Evolutionary conservation across 2,113 vertebrate genomes (phyloP).

Genomic region (Setophaga kirtlandii): DNA sequence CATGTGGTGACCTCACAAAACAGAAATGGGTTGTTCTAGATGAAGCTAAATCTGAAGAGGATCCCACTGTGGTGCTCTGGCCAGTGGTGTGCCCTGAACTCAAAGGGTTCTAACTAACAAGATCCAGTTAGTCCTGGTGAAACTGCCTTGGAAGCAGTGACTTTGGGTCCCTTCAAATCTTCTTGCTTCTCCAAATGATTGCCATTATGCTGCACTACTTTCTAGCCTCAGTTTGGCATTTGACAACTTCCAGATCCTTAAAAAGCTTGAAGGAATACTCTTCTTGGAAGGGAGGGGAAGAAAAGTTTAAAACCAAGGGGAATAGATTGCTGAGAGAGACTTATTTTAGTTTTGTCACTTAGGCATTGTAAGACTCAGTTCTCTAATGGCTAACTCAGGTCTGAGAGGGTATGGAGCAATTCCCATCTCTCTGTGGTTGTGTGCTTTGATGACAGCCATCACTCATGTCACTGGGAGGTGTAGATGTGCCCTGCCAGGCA

Average conservation of each 20-base stretch:
- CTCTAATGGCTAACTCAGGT: background rate
- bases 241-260: background rate
- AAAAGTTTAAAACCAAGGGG: background rate
- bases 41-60: background rate
- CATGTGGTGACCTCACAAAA: background rate
- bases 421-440: background rate
- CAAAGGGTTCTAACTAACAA: background rate
- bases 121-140: background rate
- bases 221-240: background rate
- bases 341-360: background rate
- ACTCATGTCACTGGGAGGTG: background rate
- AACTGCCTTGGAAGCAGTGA: background rate
- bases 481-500: background rate
- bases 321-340: background rate
- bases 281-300: background rate
- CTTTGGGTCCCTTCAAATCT: background rate
- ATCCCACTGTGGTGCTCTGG: fast-evolving
- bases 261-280: background rate
- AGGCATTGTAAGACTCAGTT: background rate
- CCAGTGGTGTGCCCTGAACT: background rate
- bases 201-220: background rate
- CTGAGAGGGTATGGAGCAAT: background rate
- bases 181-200: background rate
- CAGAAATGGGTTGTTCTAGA: background rate
- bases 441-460: background rate